Percentiles rank a stretch among this genome's conserved stretches.
Conservation (phyloP, 2,113 vertebrate genomes). For the Oncorhynchus nerka region DNA sequence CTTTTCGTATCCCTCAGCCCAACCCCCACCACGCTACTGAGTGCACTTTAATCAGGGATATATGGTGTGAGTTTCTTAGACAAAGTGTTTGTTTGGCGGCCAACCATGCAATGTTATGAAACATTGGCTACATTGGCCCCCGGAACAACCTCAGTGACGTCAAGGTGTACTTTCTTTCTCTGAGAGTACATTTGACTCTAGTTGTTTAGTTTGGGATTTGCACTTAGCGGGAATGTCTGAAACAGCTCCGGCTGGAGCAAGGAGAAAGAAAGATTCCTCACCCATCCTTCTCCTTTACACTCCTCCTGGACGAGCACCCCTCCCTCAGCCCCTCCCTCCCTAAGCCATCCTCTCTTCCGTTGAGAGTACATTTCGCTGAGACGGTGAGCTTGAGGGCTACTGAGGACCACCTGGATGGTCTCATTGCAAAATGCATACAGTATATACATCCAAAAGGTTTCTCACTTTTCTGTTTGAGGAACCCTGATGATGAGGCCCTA, state of each 20-base stretch:
- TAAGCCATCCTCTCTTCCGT: not conserved
- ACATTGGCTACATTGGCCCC: not conserved
- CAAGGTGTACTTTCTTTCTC: not conserved
- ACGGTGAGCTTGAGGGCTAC: not conserved
- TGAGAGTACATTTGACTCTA: too few relatives aligned
- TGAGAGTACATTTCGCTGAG: not conserved
- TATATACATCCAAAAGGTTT: not conserved
- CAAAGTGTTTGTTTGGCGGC: slow-evolving; percentile 49
- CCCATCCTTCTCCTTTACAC: slow-evolving; percentile 10
- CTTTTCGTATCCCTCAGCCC: slow-evolving; percentile 12
- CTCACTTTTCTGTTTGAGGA: not conserved
- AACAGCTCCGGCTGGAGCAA: slow-evolving; percentile 1
- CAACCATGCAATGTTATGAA: slow-evolving; percentile 5
- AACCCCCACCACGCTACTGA: slow-evolving; percentile 41
- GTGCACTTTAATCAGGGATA: slow-evolving; percentile 76
- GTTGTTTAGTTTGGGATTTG: slow-evolving; percentile 51
- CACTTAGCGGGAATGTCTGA: slow-evolving; percentile 44
- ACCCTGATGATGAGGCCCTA: not conserved
- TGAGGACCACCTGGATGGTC: not conserved
- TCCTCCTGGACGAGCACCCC: slow-evolving; percentile 19
- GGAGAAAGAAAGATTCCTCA: slow-evolving; percentile 8
- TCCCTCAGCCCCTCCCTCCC: slow-evolving; percentile 3
- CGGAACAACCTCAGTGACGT: not conserved
- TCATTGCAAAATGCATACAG: not conserved
- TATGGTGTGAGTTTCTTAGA: slow-evolving; percentile 53